A percentile compares a stretch with the other conserved stretches of the same genome.
phyloP scores from a whole-genome alignment of 2,797 vertebrate species.

The Cyclura pinguis region DNA sequence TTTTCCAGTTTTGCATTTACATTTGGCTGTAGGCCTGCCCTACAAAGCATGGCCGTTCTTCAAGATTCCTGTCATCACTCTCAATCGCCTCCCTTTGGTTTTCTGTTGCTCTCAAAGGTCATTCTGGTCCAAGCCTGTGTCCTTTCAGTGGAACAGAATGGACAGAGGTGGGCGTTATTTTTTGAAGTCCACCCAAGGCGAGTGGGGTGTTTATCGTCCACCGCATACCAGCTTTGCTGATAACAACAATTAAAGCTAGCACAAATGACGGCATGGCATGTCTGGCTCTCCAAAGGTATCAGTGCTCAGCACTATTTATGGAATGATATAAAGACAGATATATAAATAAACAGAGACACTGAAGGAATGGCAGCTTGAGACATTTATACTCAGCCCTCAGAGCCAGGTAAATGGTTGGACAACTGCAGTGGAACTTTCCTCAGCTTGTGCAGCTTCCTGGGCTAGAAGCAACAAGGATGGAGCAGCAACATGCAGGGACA shows the following conservation, averaged over 20 bases:
- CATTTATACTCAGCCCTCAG: slow-evolving; percentile 52
- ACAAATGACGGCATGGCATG: slow-evolving; percentile 18
- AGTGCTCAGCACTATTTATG: slow-evolving; percentile 56
- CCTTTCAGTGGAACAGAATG: not conserved
- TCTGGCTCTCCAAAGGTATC: slow-evolving; percentile 17
- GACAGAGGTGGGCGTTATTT: slow-evolving; percentile 28
- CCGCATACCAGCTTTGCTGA: not conserved
- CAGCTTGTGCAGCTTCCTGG: not conserved
- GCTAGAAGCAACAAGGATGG: slow-evolving; percentile 40
- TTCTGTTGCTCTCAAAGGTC: not conserved
- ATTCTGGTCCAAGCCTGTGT: not conserved
- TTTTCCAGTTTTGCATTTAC: not conserved
- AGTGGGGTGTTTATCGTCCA: slow-evolving; percentile 31
- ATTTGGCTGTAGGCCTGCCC: not conserved
- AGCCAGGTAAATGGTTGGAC: slow-evolving; percentile 55
- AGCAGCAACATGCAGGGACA: slow-evolving; percentile 14
- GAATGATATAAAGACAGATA: slow-evolving; percentile 55
- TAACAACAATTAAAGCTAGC: slow-evolving; percentile 45
- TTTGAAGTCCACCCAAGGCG: not conserved
- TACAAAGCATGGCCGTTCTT: not conserved
- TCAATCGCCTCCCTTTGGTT: not conserved
- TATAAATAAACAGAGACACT: slow-evolving; percentile 64
- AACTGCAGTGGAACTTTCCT: slow-evolving; percentile 53
- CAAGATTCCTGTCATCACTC: not conserved
- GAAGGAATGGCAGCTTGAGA: slow-evolving; percentile 56